Evolutionary conservation across 1,140 invertebrate genomes (phyloP).

Genomic region (Drosophila santomea): DNA sequence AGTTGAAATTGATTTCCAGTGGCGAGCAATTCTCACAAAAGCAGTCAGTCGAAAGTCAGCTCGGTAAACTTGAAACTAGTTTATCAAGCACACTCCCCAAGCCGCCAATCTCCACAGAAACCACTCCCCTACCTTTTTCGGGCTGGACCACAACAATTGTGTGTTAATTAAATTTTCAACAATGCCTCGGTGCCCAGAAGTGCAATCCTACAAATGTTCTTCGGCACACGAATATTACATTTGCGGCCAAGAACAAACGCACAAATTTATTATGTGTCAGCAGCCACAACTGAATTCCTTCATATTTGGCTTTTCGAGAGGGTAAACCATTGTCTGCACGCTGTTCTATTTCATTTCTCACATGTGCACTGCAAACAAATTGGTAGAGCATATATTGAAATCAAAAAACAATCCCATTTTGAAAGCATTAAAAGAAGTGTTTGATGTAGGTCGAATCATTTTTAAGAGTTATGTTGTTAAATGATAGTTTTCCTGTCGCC

Average conservation of each 20-base stretch:
- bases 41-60: conserved; percentile 11
- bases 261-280: conserved; percentile 72
- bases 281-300: conserved; percentile 48
- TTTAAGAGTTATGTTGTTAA: too few relatives aligned
- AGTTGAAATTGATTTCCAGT: conserved; percentile 61
- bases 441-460: too few relatives aligned
- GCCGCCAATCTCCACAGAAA: neutral
- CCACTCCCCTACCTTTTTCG: conserved; percentile 1
- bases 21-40: conserved; percentile 26
- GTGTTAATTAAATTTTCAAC: conserved; percentile 76
- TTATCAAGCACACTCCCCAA: conserved; percentile 32
- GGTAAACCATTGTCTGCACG: conserved; percentile 12
- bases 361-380: neutral
- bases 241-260: conserved; percentile 58
- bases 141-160: conserved; percentile 59
- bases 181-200: conserved; percentile 40
- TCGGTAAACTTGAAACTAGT: conserved; percentile 50
- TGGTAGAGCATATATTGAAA: too few relatives aligned
- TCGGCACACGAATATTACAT: conserved; percentile 51
- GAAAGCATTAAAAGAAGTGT: too few relatives aligned
- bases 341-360: conserved; percentile 11
- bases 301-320: conserved; percentile 10
- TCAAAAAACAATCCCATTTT: too few relatives aligned
- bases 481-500: too few relatives aligned
- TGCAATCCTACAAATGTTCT: conserved; percentile 38